A percentile compares a stretch with the other conserved stretches of the same genome.
Conservation (phyloP, 2,113 vertebrate genomes). For the Columba livia region DNA sequence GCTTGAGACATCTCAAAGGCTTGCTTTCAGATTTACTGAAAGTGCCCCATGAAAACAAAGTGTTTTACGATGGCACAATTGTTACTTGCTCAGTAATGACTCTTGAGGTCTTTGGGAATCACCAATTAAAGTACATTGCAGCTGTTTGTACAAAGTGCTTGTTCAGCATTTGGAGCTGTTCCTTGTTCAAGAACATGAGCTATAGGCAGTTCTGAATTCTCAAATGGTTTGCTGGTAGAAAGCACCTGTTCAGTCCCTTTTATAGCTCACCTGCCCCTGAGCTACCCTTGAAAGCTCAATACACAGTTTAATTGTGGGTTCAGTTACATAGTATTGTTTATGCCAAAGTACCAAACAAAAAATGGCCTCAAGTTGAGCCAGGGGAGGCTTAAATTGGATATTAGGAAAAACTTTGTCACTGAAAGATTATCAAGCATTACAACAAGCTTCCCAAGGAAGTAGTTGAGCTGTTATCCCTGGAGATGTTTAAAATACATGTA, state of each 20-base stretch:
- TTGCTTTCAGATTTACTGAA: background rate
- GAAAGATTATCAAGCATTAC: too few relatives aligned
- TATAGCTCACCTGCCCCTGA: background rate
- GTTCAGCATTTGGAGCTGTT: background rate
- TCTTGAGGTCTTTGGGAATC: background rate
- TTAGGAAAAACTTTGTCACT: too few relatives aligned
- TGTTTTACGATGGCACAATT: background rate
- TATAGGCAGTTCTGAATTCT: background rate
- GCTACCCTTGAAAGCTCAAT: background rate
- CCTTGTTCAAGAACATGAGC: background rate
- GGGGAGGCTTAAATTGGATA: too few relatives aligned
- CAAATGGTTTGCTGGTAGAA: background rate
- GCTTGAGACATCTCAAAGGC: background rate
- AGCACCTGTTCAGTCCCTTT: background rate
- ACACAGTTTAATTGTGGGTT: background rate
- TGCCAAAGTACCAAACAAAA: background rate
- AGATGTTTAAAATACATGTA: too few relatives aligned
- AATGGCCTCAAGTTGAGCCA: too few relatives aligned
- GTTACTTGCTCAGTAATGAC: background rate
- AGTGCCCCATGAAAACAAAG: background rate
- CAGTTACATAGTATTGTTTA: background rate
- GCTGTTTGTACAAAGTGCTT: background rate
- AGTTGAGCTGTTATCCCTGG: too few relatives aligned
- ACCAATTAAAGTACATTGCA: background rate
- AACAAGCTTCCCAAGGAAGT: too few relatives aligned